Base-by-base conservation (phyloP, 2,888 invertebrate genomes). In the Ochropacha duplaris region DNA sequence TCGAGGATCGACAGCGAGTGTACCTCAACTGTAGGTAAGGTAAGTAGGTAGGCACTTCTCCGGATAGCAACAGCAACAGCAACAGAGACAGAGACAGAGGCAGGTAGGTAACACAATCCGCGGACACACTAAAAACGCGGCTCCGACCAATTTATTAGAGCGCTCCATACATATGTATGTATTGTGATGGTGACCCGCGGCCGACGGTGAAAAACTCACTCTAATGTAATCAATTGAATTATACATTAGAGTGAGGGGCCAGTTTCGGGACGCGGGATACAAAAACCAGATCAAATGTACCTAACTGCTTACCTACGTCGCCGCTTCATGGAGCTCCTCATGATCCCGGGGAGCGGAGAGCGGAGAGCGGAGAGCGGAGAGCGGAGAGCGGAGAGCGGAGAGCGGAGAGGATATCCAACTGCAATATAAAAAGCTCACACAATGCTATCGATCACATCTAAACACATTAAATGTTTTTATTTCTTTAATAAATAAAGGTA, bases 201-300 rank as follows among this genome's bases (percentile, higher is more conserved):
- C 75, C 78, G 83, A 68, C 77, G 72, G 73, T 78, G 83, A 90
- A 89, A 87, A 89, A 88, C 86, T 84, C 71, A 72, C 66, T 72
- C 83, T 88, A 88, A 90, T 87, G 79, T 76, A 88, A 87, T 82
- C 89, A 71, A 83, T 81, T 90, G 90, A 84, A 91, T 91, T 87
- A 91, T 76, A 88, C 90, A 90, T 90, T 77, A 87, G 87, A 73
- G 61, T 24, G 52, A 64, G 74, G 70, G 68, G 74, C 86, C 79
- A 84, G 87, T 90, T 66, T 60, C 67, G 65, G 74, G 71, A 65
- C 65, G 64, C 60, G 54, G 57, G 54, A 60, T 57, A 60, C 71
- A 84, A 84, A 82, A 84, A 81, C 68, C 56, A 54, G 57, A 60
- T 28, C 65, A 62, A 57, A 54, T 56, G 49, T 11, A 16, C 31